phyloP scores from a whole-genome alignment of 2,113 vertebrate species.

The Strix aluco region DNA sequence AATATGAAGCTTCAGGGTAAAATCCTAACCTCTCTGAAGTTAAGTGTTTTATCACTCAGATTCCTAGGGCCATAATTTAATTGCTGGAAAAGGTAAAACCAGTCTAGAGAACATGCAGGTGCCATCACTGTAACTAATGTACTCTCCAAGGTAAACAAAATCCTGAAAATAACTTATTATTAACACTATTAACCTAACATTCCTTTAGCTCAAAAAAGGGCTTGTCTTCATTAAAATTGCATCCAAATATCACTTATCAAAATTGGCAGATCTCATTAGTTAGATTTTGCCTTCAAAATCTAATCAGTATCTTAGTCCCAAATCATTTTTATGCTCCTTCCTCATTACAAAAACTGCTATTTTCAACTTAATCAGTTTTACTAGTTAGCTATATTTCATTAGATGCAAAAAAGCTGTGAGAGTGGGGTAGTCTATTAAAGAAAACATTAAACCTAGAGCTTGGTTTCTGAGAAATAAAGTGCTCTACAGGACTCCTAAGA shows the following conservation, averaged over 20 bases:
- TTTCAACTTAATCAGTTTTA: constrained; percentile 44
- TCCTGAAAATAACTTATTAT: neutral
- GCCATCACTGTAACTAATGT: neutral
- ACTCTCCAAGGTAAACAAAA: constrained; percentile 23
- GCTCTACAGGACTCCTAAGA: neutral
- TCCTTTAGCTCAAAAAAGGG: constrained; percentile 1
- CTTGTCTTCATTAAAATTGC: constrained; percentile 22
- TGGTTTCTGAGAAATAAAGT: neutral
- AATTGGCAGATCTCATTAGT: constrained; percentile 46
- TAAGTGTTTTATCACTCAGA: neutral
- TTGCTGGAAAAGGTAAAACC: neutral
- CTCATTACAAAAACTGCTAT: constrained; percentile 29
- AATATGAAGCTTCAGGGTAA: neutral
- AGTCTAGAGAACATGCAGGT: neutral
- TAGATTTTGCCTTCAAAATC: constrained; percentile 19
- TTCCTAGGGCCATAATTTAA: neutral
- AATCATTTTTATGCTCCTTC: constrained; percentile 33
- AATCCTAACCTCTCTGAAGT: neutral
- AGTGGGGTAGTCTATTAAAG: neutral
- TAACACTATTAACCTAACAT: neutral
- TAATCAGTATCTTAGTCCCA: constrained; percentile 24
- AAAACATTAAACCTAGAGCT: neutral
- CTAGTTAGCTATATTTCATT: constrained; percentile 20
- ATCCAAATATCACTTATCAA: constrained; percentile 12
- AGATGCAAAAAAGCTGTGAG: constrained; percentile 3